Evolutionary conservation across 2,888 invertebrate genomes (phyloP).

Genomic region (Steromphala cineraria): DNA sequence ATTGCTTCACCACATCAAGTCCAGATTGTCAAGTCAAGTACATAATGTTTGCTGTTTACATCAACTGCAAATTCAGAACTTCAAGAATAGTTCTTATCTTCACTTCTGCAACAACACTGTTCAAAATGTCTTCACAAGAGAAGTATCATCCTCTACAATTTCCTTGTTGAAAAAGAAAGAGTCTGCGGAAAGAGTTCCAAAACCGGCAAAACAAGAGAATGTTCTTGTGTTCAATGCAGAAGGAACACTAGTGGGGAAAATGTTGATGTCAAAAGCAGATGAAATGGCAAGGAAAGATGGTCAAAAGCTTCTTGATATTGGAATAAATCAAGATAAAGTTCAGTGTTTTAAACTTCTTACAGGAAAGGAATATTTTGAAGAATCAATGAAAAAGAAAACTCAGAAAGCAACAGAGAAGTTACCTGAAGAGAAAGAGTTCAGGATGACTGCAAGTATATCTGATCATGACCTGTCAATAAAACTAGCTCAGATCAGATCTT

Average conservation of each 20-base stretch:
- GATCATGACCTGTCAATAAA: slow-evolving; percentile 39
- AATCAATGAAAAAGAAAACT: slow-evolving; percentile 18
- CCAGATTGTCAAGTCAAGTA: too few species aligned
- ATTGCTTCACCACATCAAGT: too few species aligned
- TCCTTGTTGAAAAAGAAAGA: neutral
- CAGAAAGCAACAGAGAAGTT: slow-evolving; percentile 24
- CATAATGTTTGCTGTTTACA: too few species aligned
- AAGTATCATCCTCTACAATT: neutral
- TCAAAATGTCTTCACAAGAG: neutral
- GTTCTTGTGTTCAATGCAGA: slow-evolving; percentile 32
- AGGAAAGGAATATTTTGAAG: slow-evolving; percentile 30
- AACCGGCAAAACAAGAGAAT: neutral
- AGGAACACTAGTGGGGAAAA: slow-evolving; percentile 27
- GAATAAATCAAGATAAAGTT: slow-evolving; percentile 10
- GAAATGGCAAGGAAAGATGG: slow-evolving; percentile 30
- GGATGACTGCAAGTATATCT: slow-evolving; percentile 27
- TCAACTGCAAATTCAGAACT: too few species aligned
- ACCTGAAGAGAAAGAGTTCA: slow-evolving; percentile 30
- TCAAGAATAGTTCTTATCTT: neutral
- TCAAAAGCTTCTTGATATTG: slow-evolving; percentile 31
- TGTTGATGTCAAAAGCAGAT: slow-evolving; percentile 28
- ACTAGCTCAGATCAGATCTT: slow-evolving; percentile 25
- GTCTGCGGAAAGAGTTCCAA: neutral
- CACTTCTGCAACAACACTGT: neutral
- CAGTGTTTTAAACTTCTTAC: slow-evolving; percentile 28